These are phyloP conservation scores for Hylaeus anthracinus DNA, from an alignment of 1,140 invertebrate genomes.

Conservation along the genomic window DNA sequence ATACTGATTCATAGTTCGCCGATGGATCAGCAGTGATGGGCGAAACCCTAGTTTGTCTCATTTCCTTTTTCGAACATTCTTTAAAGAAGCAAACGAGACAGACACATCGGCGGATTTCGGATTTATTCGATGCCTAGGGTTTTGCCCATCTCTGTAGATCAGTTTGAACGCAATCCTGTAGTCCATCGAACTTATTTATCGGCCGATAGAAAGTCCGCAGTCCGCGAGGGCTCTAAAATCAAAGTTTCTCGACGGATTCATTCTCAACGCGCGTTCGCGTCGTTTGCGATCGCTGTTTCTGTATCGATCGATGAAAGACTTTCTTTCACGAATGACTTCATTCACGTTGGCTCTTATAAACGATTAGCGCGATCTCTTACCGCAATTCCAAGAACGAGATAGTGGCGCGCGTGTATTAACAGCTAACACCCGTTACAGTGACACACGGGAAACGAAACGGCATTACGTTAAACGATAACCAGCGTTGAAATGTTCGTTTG, in stretches of 20 bases:
- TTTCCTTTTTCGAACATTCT: too few relatives aligned
- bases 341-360: conserved; percentile 32
- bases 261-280: neutral
- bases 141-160: too few relatives aligned
- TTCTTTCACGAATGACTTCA: conserved; percentile 36
- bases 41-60: too few relatives aligned
- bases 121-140: too few relatives aligned
- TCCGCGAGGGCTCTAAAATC: too few relatives aligned
- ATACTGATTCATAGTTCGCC: too few relatives aligned
- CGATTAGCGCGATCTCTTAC: conserved; percentile 40
- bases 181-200: too few relatives aligned
- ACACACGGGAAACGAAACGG: neutral
- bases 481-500: conserved; percentile 37
- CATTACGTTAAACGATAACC: neutral
- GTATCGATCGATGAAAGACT: conserved; percentile 23
- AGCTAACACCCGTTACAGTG: neutral
- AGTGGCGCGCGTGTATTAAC: neutral
- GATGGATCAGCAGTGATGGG: too few relatives aligned
- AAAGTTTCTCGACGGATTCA: neutral
- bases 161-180: too few relatives aligned
- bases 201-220: too few relatives aligned
- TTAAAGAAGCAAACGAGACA: too few relatives aligned
- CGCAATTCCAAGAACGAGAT: conserved; percentile 20
- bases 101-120: too few relatives aligned
- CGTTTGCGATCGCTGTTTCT: neutral